Evolutionary conservation across 2,888 invertebrate genomes (phyloP).

Genomic region (Drosophila borealis): DNA sequence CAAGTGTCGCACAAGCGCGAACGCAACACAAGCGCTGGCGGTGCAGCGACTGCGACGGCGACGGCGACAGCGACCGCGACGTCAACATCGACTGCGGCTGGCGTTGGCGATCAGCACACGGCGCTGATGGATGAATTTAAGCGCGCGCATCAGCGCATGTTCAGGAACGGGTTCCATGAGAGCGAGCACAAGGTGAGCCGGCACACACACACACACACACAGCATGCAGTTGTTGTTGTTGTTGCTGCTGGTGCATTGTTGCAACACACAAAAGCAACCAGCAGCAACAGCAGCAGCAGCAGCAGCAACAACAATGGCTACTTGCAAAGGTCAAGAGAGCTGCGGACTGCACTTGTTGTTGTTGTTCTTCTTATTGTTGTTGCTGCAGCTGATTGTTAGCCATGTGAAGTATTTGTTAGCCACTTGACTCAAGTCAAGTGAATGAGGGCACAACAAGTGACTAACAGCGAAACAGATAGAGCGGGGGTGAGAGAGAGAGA

Average conservation of each 20-base stretch:
- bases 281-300: constrained; percentile 19
- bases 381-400: constrained; percentile 28
- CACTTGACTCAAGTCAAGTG: constrained; percentile 41
- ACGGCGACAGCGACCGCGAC: constrained; percentile 6
- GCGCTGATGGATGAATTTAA: constrained; percentile 96
- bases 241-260: constrained; percentile 29
- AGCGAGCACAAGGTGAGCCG: constrained; percentile 81
- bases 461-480: neutral
- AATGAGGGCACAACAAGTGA: constrained; percentile 42
- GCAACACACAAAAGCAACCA: constrained; percentile 31
- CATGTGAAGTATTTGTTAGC: constrained; percentile 54
- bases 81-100: constrained; percentile 12
- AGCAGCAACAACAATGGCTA: constrained; percentile 35
- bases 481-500: neutral
- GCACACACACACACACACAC: constrained; percentile 13
- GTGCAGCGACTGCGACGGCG: constrained; percentile 80
- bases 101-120: constrained; percentile 87
- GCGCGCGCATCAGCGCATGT: constrained; percentile 95
- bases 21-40: constrained; percentile 85
- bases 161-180: constrained; percentile 86
- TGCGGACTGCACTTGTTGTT: constrained; percentile 49
- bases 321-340: constrained; percentile 70
- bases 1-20: constrained; percentile 84
- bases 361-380: constrained; percentile 4
- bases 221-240: constrained; percentile 2